These are phyloP conservation scores for Anguilla japonica DNA, from an alignment of 2,113 vertebrate genomes.

Conservation along the genomic window DNA sequence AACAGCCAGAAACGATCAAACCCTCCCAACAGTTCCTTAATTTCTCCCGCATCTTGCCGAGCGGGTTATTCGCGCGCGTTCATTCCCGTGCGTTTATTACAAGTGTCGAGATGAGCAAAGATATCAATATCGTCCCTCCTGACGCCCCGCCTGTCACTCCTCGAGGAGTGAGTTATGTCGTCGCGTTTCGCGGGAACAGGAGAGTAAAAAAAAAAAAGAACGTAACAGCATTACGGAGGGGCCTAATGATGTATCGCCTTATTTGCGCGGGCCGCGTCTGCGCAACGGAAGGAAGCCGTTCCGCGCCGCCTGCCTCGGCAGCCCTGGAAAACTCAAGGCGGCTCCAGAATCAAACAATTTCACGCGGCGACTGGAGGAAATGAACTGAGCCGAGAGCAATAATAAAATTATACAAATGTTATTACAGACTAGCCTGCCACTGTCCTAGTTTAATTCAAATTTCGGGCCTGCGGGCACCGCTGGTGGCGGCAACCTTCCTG, in stretches of 20 bases:
- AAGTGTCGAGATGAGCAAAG: slow-evolving; percentile 40
- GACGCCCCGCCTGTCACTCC: slow-evolving; percentile 24
- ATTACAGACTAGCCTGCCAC: slow-evolving; percentile 99
- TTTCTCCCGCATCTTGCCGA: background rate
- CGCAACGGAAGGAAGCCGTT: slow-evolving; percentile 75
- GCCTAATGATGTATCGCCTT: slow-evolving; percentile 34
- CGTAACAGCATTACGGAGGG: slow-evolving; percentile 28
- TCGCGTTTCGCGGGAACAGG: slow-evolving; percentile 8
- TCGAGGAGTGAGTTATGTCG: slow-evolving; percentile 34
- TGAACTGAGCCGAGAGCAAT: slow-evolving; percentile 99
- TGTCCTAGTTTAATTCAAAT: slow-evolving; percentile 99
- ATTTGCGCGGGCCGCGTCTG: slow-evolving; percentile 42
- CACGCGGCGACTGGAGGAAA: slow-evolving; percentile 99
- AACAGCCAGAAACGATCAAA: background rate
- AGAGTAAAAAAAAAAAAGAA: too few species aligned
- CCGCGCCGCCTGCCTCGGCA: slow-evolving; percentile 80
- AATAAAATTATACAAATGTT: slow-evolving; percentile 99
- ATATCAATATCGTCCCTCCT: slow-evolving; percentile 33
- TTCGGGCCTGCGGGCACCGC: slow-evolving; percentile 87
- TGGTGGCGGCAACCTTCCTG: slow-evolving; percentile 93
- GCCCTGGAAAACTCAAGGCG: slow-evolving; percentile 93
- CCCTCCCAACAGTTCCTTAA: background rate
- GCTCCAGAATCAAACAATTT: slow-evolving; percentile 99
- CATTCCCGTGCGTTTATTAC: slow-evolving; percentile 20
- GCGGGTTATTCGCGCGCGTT: slow-evolving; percentile 8